Evolutionary conservation across 2,797 vertebrate genomes (phyloP).

Genomic region (Cichlasoma orientale): DNA sequence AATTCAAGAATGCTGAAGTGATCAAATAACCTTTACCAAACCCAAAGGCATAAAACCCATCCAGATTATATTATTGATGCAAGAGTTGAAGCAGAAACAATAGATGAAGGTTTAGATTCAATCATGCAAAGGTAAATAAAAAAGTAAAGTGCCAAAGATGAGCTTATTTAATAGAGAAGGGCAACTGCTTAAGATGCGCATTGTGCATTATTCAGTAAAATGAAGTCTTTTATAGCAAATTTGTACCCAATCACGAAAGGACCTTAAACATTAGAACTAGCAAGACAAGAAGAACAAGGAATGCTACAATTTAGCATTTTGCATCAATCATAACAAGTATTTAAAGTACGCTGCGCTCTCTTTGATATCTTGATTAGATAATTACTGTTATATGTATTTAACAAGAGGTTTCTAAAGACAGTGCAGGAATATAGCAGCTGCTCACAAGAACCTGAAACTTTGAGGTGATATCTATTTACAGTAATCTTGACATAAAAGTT

Average conservation of each 20-base stretch:
- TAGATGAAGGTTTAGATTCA: slow-evolving; percentile 20
- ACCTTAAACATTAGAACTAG: neutral
- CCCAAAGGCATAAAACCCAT: slow-evolving; percentile 46
- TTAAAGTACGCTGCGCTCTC: neutral
- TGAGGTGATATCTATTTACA: neutral
- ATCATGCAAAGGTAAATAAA: slow-evolving; percentile 29
- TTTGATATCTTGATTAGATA: neutral
- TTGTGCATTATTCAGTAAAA: neutral
- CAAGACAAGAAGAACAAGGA: neutral
- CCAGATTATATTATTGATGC: slow-evolving; percentile 47
- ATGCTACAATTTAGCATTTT: neutral
- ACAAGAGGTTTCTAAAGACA: neutral
- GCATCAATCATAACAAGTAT: neutral
- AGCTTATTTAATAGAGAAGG: neutral
- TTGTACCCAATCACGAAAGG: neutral
- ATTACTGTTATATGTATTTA: neutral
- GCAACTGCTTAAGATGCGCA: neutral
- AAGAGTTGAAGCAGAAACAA: slow-evolving; percentile 50
- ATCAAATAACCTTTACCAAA: slow-evolving; percentile 61
- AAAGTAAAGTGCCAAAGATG: neutral
- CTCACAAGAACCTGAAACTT: neutral
- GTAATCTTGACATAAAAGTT: neutral
- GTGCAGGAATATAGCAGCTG: neutral
- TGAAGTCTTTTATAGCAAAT: neutral
- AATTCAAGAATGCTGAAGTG: slow-evolving; percentile 29